phyloP scores from a whole-genome alignment of 1,140 invertebrate species.

The Drosophila kepulauana region DNA sequence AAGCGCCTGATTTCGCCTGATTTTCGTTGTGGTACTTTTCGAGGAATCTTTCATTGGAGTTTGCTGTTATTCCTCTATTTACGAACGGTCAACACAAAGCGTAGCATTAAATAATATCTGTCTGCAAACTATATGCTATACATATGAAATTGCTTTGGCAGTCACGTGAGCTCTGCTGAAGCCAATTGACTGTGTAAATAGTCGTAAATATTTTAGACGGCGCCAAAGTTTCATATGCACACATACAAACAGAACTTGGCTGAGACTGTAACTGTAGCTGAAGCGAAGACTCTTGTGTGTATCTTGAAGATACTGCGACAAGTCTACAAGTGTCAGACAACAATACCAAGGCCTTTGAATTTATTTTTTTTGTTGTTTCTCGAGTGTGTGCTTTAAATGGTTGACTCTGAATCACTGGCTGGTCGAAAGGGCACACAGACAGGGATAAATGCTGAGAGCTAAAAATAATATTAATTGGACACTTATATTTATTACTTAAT shows the following conservation, averaged over 20 bases:
- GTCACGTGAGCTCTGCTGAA: constrained; percentile 54
- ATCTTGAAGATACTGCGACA: constrained; percentile 64
- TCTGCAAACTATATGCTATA: constrained; percentile 26
- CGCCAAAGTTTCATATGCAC: constrained; percentile 46
- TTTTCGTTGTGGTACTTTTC: constrained; percentile 14
- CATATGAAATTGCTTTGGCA: constrained; percentile 31
- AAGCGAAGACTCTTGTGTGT: constrained; percentile 22
- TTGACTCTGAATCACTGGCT: constrained; percentile 2
- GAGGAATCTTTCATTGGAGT: neutral
- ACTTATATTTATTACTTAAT: too few species aligned
- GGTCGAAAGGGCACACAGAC: neutral
- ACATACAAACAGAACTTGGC: constrained; percentile 9
- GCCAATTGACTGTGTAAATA: constrained; percentile 73
- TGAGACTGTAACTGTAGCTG: neutral
- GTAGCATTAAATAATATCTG: constrained; percentile 38
- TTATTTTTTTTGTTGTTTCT: constrained; percentile 32
- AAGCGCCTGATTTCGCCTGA: constrained; percentile 1
- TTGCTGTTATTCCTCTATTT: constrained; percentile 28
- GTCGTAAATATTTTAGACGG: constrained; percentile 71
- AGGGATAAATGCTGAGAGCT: neutral
- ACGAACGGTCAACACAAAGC: constrained; percentile 43
- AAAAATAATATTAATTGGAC: neutral
- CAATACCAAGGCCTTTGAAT: constrained; percentile 49
- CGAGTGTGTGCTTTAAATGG: constrained; percentile 34
- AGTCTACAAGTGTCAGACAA: constrained; percentile 48